Base-by-base conservation (phyloP, 23 tunicate species). In the Botrylloides violaceus region DNA sequence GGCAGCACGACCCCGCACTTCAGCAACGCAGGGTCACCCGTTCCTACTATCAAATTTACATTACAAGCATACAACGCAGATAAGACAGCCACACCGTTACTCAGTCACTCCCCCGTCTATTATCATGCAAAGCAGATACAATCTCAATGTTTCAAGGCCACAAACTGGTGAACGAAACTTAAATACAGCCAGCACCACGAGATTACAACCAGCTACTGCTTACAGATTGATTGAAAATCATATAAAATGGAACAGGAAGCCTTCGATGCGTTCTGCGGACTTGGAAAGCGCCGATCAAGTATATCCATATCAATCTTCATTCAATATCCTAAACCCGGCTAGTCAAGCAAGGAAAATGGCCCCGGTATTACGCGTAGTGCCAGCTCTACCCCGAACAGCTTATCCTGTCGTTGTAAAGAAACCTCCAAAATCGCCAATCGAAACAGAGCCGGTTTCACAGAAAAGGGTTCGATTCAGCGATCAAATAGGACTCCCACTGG, bases 331-430 rank as follows among this genome's bases (percentile, higher is more conserved):
- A 5, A 76, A 85, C 58, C 62, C 66, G 27, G 77, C 36, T 47
- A 50, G 66, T 1, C 77, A 80, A 21, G 75, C 81, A 76, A 84
- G 94, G 66, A 80, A 80, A 71, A 85, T 85, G 94, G 85, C 85
- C 80, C 94, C 94, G 32, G 94, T 85, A 72, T 76, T 85, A 2
- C 94, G 94, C 15, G 81, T 75, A 1, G 47, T 68, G 22, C 77
- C 84, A 1, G 77, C 81, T 28, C 33, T 75, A 25, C 37, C 66
- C 3, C 81, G 80, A 7, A 34, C 49, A 28, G 34, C 64, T 35
- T 32, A 35, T 3, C 37, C 49, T 15, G 47, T 37, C 47, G 3
- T 3, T 3, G n/a, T 30, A 12, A 32, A 25, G 21, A 66, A 26
- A n/a, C 25, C 30, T 19, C 35, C 81, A 39, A 78, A 85, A 66